Percentiles rank a stretch among this genome's conserved stretches.
These are phyloP conservation scores for Cyanocitta stelleri DNA, from an alignment of 2,113 vertebrate genomes.

Conservation along the genomic window DNA sequence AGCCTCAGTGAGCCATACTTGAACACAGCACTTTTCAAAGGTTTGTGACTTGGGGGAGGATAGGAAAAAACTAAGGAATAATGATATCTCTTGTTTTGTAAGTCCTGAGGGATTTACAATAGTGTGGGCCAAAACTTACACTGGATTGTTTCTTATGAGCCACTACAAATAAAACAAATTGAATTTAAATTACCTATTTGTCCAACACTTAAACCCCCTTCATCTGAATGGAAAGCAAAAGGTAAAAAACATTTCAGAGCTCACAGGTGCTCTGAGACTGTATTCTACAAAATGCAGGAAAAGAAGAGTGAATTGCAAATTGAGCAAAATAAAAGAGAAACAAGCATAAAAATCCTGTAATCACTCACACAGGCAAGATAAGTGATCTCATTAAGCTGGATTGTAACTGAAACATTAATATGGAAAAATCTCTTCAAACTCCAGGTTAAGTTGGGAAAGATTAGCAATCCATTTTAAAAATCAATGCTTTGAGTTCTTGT, in stretches of 20 bases:
- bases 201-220: not conserved
- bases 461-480: not conserved
- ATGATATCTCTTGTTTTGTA: not conserved
- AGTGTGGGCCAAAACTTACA: not conserved
- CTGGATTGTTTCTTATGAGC: not conserved
- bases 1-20: not conserved
- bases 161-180: not conserved
- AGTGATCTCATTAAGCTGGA: not conserved
- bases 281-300: not conserved
- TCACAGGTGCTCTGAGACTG: not conserved
- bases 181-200: not conserved
- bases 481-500: not conserved
- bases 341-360: not conserved
- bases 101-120: not conserved
- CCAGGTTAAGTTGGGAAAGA: not conserved
- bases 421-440: not conserved
- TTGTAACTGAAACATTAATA: not conserved
- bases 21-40: not conserved
- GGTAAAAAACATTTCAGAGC: not conserved
- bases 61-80: not conserved
- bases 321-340: not conserved
- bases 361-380: not conserved
- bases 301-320: not conserved
- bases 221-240: not conserved
- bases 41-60: not conserved